Conservation (phyloP, 2,888 invertebrate species). For the Lasioglossum pauxillum region DNA sequence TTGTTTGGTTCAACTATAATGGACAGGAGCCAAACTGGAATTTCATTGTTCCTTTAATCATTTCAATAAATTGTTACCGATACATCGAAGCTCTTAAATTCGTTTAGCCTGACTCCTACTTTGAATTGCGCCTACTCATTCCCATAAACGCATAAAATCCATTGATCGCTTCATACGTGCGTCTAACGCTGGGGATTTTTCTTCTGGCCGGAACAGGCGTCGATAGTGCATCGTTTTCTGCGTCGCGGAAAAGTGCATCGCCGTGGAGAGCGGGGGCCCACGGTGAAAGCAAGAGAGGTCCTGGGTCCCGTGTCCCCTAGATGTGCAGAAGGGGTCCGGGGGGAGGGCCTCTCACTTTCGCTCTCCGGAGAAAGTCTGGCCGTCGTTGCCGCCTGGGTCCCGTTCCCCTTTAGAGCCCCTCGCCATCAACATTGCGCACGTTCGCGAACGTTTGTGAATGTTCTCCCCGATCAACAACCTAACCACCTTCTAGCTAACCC, state of each 20-base stretch:
- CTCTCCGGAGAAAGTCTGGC: conserved; percentile 82
- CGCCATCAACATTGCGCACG: not conserved
- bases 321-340: conserved; percentile 56
- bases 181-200: conserved; percentile 26
- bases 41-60: no score
- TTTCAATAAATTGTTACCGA: no score
- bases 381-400: not conserved
- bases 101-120: no score
- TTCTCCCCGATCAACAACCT: conserved; percentile 10
- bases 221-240: conserved; percentile 57
- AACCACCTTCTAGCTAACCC: conserved; percentile 34
- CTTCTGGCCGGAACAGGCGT: conserved; percentile 46
- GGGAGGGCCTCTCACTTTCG: conserved; percentile 82
- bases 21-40: no score
- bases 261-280: conserved; percentile 51
- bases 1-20: no score
- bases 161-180: no score
- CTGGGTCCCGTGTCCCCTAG: conserved; percentile 40
- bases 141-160: no score
- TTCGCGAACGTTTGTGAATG: not conserved
- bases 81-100: no score
- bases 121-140: no score
- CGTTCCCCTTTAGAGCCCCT: not conserved
- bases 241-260: conserved; percentile 73
- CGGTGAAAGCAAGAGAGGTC: conserved; percentile 77